Conservation (phyloP, 1,140 invertebrate species). For the Drosophila melanica region DNA sequence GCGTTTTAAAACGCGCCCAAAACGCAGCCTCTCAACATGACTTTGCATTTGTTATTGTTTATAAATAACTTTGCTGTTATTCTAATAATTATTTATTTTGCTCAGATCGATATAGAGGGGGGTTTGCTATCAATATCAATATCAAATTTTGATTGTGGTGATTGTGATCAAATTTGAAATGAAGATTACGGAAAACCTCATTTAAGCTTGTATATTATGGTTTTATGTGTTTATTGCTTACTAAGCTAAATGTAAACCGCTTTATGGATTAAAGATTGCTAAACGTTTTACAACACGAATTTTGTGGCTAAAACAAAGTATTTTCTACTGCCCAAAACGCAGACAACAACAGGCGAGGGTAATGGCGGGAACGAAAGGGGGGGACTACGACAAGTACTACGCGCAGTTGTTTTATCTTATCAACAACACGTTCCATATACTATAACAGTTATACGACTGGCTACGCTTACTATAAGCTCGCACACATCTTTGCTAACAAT, state of each 20-base stretch:
- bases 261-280: constrained; percentile 8
- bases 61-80: constrained; percentile 21
- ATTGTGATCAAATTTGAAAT: background rate
- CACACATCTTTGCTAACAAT: constrained; percentile 32
- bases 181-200: background rate
- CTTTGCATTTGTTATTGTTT: constrained; percentile 5
- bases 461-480: constrained; percentile 5
- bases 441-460: constrained; percentile 1
- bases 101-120: too few species aligned
- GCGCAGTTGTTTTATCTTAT: constrained; percentile 46
- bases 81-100: constrained; percentile 2
- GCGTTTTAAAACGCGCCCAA: constrained; percentile 23
- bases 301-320: background rate
- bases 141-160: constrained; percentile 13
- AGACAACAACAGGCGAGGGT: background rate
- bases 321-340: background rate
- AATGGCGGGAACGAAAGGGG: too few species aligned
- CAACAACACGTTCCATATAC: constrained; percentile 35
- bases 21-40: constrained; percentile 1
- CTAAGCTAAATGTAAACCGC: background rate
- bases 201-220: background rate
- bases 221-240: background rate
- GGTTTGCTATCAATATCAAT: background rate
- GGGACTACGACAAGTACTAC: constrained; percentile 24
- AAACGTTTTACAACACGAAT: background rate